A percentile compares a stretch with the other conserved stretches of the same genome.
phyloP scores from a whole-genome alignment of 2,113 vertebrate genomes.

The Engraulis encrasicolus region DNA sequence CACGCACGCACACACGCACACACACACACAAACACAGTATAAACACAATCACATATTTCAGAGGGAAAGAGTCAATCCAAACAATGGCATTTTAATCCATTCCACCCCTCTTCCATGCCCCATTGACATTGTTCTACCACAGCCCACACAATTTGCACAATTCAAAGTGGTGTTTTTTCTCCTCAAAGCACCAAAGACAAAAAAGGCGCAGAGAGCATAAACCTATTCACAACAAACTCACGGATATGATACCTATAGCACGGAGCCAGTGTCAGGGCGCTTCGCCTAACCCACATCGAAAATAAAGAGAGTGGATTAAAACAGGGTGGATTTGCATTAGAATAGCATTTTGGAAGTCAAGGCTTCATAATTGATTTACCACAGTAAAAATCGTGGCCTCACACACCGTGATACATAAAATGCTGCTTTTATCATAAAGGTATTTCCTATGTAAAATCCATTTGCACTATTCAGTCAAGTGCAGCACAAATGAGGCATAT shows the following conservation, averaged over 20 bases:
- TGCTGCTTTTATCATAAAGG: neutral
- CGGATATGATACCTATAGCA: slow-evolving; percentile 54
- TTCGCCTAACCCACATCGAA: slow-evolving; percentile 53
- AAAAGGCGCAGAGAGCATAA: slow-evolving; percentile 39
- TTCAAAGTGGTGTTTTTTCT: slow-evolving; percentile 52
- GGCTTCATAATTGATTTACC: slow-evolving; percentile 10
- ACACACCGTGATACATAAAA: slow-evolving; percentile 9
- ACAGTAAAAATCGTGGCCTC: neutral
- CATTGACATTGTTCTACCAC: slow-evolving; percentile 73
- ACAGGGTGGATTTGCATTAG: slow-evolving; percentile 12
- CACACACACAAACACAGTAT: neutral
- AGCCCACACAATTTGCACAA: slow-evolving; percentile 67
- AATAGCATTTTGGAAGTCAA: slow-evolving; percentile 14
- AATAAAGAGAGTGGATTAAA: slow-evolving; percentile 45
- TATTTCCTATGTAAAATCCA: slow-evolving; percentile 12
- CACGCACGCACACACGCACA: neutral
- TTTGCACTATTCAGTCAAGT: neutral
- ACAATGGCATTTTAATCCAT: slow-evolving; percentile 78
- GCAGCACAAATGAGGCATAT: neutral
- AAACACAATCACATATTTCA: slow-evolving; percentile 31
- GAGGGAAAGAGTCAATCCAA: slow-evolving; percentile 58
- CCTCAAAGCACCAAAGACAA: slow-evolving; percentile 33
- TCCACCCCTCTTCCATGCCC: slow-evolving; percentile 64
- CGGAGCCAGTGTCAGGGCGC: slow-evolving; percentile 60
- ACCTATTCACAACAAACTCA: slow-evolving; percentile 63